Base-by-base conservation (phyloP, 1,140 invertebrate genomes). In the Coptotermes formosanus region DNA sequence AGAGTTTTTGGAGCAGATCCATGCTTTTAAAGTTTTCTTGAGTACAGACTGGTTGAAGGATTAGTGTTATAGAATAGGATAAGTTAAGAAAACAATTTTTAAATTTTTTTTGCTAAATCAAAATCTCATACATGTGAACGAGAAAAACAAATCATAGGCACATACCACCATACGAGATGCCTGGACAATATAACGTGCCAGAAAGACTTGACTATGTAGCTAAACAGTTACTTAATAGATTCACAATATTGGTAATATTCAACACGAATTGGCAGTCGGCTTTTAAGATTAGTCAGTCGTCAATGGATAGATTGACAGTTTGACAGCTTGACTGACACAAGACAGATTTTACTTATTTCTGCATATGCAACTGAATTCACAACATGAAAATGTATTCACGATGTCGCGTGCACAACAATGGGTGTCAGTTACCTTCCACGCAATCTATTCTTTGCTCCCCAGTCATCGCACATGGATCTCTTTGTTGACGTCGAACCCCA, bases 381-480 rank as follows among this genome's bases (percentile, higher is more conserved):
- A 30, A 75, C n/a, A 75, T 75, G 64, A 30, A 75, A 75, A 75
- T 30, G 64, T 25, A 75, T 75, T 75, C 64, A 30, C 25, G n/a
- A 75, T 75, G 64, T 75, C 64, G 64, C 64, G 64, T 75, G 64
- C 7, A 75, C 64, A 75, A 75, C 64, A 75, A 75, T 75, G 64
- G 64, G 64, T 75, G 64, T 75, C 64, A 75, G 64, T 75, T 75
- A 75, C 64, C 64, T 75, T 75, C n/a, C 64, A 75, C 25, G 64
- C 64, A 30, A 2, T 75, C 64, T 30, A 75, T 75, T 75, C 64
- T 75, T 75, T 16, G 25, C n/a, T 11, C 64, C 64, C 64, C 64
- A 0, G 8, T 16, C 25, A 64, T 21, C 55, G 21, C 59, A 64
- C 59, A 64, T 21, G 19, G 59, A 23, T 25, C n/a, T 25, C 14